A percentile compares a stretch with the other conserved stretches of the same genome.
Conservation (phyloP, 2,797 vertebrate genomes). For the Darevskia nairensis region DNA sequence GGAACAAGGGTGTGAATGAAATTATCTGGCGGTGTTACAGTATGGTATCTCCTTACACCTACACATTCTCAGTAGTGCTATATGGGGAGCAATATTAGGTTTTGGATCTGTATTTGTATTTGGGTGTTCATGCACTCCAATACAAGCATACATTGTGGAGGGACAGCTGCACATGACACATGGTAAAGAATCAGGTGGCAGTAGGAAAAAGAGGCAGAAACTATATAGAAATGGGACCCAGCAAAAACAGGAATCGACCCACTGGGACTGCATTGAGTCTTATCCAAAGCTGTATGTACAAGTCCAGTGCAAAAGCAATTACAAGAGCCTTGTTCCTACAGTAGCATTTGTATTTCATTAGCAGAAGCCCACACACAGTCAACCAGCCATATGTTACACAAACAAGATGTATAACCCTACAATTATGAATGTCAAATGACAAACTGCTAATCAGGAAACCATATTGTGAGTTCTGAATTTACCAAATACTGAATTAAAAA, state of each 20-base stretch:
- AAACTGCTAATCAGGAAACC: conserved; percentile 22
- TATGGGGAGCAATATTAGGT: background rate
- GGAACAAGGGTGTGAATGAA: background rate
- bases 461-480: conserved; percentile 21
- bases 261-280: background rate
- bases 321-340: background rate
- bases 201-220: background rate
- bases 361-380: background rate
- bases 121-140: background rate
- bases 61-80: background rate
- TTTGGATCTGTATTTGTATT: background rate
- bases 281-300: background rate
- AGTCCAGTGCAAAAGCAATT: background rate
- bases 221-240: background rate
- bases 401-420: conserved; percentile 23
- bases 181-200: background rate
- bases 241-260: background rate
- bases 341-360: conserved; percentile 13
- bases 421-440: conserved; percentile 19
- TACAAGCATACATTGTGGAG: background rate
- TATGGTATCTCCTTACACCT: background rate
- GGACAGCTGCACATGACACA: background rate
- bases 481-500: conserved; percentile 34
- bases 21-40: background rate
- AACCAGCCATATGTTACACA: conserved; percentile 21